Base-by-base conservation (phyloP, 2,113 vertebrate genomes). In the Columba livia region DNA sequence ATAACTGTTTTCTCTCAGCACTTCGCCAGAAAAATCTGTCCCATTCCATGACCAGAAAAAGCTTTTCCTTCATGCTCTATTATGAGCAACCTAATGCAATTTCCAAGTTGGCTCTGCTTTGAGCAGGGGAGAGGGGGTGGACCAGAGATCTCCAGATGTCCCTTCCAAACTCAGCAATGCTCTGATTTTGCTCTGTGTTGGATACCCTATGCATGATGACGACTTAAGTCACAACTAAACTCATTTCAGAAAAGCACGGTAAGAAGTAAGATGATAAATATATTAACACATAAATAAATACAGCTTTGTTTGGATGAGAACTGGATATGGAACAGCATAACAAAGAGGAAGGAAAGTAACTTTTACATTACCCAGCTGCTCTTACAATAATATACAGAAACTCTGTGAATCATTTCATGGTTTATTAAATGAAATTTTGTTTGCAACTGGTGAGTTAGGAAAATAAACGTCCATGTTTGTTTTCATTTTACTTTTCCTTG, bases 361-460 rank as follows among this genome's bases (percentile, higher is more conserved):
- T 97, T 97, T 97, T 96, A 97, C 96, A 94, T 97, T 97, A 96
- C 91, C 96, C 97, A 98, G 98, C 97, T 98, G 97, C 86, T 94
- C 95, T 97, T 95, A 95, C 83, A 98, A 98, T 96, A 98, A 98
- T 96, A 98, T 96, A 98, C 97, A 98, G 94, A 97, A 97, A 95
- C 97, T 97, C 97, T 97, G 94, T 91, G 96, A 98, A 98, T 97
- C 97, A 97, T 98, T 98, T 98, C 98, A 98, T 97, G 97, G 97
- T 97, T 98, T 98, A 98, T 98, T 98, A 97, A 98, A 97, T 89
- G 94, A 97, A 97, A 97, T 98, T 98, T 96, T 97, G 96, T 98
- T 98, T 98, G 96, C 96, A 97, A 96, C 95, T 97, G 97, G 96
- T 94, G 96, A 97, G 95, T 96, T 97, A 97, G 93, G 96, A 97